These are phyloP conservation scores for Hedychridium roseum DNA, from an alignment of 2,888 invertebrate species.

Conservation along the genomic window DNA sequence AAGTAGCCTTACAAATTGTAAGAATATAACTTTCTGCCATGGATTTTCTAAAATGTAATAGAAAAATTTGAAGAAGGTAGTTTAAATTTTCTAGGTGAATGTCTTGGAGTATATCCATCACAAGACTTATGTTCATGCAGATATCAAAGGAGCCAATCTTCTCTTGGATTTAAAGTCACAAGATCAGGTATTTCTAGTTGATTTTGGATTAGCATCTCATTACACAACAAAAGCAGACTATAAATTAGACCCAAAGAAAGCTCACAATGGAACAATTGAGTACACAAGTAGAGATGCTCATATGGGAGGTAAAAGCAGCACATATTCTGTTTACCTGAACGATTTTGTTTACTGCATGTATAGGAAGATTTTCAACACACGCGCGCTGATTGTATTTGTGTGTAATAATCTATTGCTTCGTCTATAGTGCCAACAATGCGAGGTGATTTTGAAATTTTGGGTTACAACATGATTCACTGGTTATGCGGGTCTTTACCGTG, in stretches of 20 bases:
- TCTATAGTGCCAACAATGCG: constrained; percentile 81
- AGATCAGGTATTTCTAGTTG: constrained; percentile 85
- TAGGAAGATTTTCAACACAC: constrained; percentile 53
- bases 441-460: constrained; percentile 93
- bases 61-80: background rate
- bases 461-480: constrained; percentile 95
- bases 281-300: constrained; percentile 97
- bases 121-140: constrained; percentile 91
- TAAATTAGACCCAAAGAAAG: constrained; percentile 88
- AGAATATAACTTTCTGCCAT: constrained; percentile 41
- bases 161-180: constrained; percentile 75
- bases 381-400: background rate
- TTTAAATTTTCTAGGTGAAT: constrained; percentile 73
- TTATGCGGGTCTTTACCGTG: constrained; percentile 84
- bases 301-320: constrained; percentile 71
- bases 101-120: constrained; percentile 92
- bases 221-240: constrained; percentile 78
- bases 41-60: background rate
- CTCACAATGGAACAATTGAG: constrained; percentile 97
- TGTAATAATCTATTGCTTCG: constrained; percentile 12
- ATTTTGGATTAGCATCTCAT: constrained; percentile 89
- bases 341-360: constrained; percentile 51
- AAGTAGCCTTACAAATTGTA: constrained; percentile 86
- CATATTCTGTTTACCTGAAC: constrained; percentile 25
- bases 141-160: constrained; percentile 95